These are phyloP conservation scores for Axinella damicornis DNA, from an alignment of 37 sponge, comb jelly and placozoan species.

Conservation along the genomic window DNA sequence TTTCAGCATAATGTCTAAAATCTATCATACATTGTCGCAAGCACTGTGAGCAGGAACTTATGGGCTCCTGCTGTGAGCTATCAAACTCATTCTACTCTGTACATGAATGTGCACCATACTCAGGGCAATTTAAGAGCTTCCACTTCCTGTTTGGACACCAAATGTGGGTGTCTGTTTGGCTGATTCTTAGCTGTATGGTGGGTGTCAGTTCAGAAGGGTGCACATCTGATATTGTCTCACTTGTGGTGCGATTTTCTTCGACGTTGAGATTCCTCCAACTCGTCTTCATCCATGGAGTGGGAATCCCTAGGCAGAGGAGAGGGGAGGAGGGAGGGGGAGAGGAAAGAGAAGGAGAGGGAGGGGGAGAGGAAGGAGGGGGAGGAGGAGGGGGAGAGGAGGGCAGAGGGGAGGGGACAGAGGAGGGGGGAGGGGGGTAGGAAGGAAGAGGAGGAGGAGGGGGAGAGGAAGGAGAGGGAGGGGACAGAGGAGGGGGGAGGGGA, in stretches of 20 bases:
- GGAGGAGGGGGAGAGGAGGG: not conserved
- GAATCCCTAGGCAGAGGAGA: constrained; percentile 2
- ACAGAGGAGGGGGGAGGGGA: not conserved
- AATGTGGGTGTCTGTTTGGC: too few species aligned
- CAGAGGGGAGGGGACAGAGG: not conserved
- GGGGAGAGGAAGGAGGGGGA: not conserved
- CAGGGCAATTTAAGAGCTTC: too few species aligned
- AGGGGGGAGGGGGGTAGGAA: not conserved
- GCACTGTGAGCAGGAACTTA: too few species aligned
- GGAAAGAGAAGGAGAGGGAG: not conserved
- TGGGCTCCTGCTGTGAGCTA: too few species aligned
- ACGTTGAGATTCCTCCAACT: not conserved
- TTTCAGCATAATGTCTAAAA: too few species aligned
- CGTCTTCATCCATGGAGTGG: constrained; percentile 22
- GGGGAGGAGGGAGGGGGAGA: not conserved
- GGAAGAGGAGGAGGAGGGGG: not conserved
- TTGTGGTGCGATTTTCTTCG: not conserved
- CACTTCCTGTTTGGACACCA: too few species aligned
- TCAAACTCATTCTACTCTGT: too few species aligned
- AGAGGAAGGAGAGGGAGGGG: not conserved
- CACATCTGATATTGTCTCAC: too few species aligned
- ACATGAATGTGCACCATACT: too few species aligned
- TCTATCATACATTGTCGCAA: too few species aligned
- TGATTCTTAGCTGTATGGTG: too few species aligned
- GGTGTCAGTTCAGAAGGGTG: too few species aligned